Evolutionary conservation across 2,113 vertebrate species (phyloP).

Genomic region (Vulpes ferrilata): DNA sequence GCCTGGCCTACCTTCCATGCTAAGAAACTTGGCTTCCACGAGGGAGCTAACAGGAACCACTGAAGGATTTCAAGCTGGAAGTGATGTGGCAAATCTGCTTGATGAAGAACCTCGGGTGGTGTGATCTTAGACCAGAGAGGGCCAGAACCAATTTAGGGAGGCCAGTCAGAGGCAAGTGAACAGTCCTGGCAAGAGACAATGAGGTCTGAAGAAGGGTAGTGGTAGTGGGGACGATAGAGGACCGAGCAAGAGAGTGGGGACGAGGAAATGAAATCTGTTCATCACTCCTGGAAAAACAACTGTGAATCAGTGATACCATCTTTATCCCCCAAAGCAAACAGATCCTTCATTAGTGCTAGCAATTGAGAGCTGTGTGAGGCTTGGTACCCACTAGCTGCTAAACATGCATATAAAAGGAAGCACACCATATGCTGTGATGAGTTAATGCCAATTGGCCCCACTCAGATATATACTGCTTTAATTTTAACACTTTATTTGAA

Average conservation of each 20-base stretch:
- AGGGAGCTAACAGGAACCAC: neutral
- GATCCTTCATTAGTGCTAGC: constrained; percentile 85
- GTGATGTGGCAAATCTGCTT: neutral
- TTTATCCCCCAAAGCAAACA: constrained; percentile 85
- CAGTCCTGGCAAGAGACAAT: neutral
- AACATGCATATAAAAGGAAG: constrained; percentile 85
- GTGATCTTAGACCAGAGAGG: neutral
- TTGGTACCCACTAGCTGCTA: constrained; percentile 84
- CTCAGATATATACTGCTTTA: constrained; percentile 81
- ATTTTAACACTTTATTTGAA: constrained; percentile 85
- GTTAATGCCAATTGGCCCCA: constrained; percentile 81
- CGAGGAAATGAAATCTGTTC: constrained; percentile 81
- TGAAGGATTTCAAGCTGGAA: neutral
- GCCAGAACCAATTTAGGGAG: neutral
- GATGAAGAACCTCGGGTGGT: neutral
- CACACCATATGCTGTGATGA: constrained; percentile 80
- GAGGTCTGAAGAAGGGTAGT: constrained; percentile 57
- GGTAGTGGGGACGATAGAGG: neutral
- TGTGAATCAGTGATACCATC: constrained; percentile 85
- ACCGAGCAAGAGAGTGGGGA: constrained; percentile 61
- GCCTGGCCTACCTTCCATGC: neutral
- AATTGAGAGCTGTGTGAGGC: constrained; percentile 83
- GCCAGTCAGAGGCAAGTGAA: neutral
- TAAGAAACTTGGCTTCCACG: neutral
- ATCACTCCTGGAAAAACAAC: constrained; percentile 84